phyloP scores from a whole-genome alignment of 2,113 vertebrate genomes.

The Sterna hirundo region DNA sequence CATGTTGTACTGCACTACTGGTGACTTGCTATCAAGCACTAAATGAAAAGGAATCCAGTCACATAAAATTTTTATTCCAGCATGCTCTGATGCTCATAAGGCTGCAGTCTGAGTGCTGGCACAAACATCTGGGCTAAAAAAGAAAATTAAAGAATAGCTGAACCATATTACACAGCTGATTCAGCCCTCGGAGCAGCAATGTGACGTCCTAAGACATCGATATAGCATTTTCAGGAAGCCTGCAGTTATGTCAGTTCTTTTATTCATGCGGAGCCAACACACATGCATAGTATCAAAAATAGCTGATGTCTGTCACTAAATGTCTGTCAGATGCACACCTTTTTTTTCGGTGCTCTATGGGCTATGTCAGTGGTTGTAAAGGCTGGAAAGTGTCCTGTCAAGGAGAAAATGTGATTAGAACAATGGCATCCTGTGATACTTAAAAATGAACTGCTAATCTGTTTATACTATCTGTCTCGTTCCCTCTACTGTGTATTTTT shows the following conservation, averaged over 20 bases:
- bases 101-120: not conserved
- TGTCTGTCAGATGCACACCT: not conserved
- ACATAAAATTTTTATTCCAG: not conserved
- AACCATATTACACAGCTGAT: not conserved
- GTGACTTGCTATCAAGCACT: not conserved
- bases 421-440: not conserved
- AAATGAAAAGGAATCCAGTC: not conserved
- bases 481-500: not conserved
- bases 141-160: not conserved
- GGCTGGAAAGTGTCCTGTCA: slow-evolving; percentile 9
- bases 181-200: not conserved
- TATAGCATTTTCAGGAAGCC: not conserved
- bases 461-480: not conserved
- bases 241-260: not conserved
- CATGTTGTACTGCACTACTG: not conserved
- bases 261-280: not conserved
- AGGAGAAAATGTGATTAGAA: slow-evolving; percentile 37
- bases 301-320: not conserved
- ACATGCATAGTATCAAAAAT: not conserved
- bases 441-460: slow-evolving; percentile 34
- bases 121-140: not conserved
- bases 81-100: not conserved
- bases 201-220: not conserved
- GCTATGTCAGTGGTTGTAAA: not conserved
- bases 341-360: not conserved